Percentiles rank a stretch among this genome's conserved stretches.
Conservation (phyloP, 2,888 invertebrate genomes). For the Carcina quercana region DNA sequence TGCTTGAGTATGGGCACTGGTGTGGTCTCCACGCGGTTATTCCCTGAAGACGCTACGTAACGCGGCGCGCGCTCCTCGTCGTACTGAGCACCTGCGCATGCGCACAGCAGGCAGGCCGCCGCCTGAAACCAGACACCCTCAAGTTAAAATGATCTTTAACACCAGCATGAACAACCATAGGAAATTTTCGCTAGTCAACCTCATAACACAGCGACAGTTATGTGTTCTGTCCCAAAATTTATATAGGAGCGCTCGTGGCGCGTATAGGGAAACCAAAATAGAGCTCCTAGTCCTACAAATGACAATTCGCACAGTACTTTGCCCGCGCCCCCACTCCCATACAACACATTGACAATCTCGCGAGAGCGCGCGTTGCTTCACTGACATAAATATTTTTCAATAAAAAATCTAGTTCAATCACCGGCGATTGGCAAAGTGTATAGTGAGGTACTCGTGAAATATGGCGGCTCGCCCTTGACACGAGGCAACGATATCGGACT, state of each 20-base stretch:
- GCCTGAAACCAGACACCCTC: slow-evolving; percentile 28
- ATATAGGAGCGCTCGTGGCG: too few relatives aligned
- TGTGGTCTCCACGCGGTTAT: slow-evolving; percentile 76
- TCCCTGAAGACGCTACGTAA: slow-evolving; percentile 67
- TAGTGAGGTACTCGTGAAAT: slow-evolving; percentile 9
- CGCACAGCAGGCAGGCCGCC: slow-evolving; percentile 36
- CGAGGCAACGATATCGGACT: slow-evolving; percentile 10
- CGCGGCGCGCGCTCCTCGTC: slow-evolving; percentile 61
- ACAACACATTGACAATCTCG: too few relatives aligned
- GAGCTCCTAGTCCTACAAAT: too few relatives aligned
- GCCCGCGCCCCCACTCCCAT: too few relatives aligned
- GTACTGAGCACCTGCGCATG: slow-evolving; percentile 48
- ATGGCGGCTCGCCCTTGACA: slow-evolving; percentile 16
- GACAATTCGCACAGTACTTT: too few relatives aligned
- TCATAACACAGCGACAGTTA: too few relatives aligned
- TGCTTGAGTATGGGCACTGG: slow-evolving; percentile 89
- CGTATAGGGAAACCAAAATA: too few relatives aligned
- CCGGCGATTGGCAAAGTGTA: slow-evolving; percentile 8
- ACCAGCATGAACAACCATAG: too few relatives aligned
- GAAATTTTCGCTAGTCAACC: too few relatives aligned
- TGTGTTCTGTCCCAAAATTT: too few relatives aligned
- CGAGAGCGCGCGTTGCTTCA: too few relatives aligned
- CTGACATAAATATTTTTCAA: slow-evolving; percentile 2
- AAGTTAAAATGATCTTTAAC: too few relatives aligned
- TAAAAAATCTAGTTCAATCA: slow-evolving; percentile 14